Conservation (phyloP, 92 coral and sea anemone genomes). For the Parazoanthus darwini region DNA sequence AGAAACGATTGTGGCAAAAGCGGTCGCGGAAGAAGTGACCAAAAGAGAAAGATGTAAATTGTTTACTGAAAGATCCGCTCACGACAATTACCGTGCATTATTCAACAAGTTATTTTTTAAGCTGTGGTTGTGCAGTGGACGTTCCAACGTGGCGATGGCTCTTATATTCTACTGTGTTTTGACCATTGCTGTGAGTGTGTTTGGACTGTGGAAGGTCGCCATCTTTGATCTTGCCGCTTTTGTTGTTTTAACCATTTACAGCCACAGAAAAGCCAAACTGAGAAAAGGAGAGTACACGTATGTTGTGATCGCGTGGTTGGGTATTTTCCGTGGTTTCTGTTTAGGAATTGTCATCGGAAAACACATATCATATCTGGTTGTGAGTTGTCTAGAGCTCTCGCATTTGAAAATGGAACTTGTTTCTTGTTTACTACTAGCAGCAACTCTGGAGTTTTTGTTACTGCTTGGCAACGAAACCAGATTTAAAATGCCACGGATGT, state of each 20-base stretch:
- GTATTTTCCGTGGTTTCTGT: background rate
- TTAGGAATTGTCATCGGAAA: background rate
- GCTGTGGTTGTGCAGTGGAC: background rate
- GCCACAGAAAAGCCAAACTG: background rate
- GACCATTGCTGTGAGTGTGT: background rate
- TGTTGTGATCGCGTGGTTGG: background rate
- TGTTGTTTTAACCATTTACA: background rate
- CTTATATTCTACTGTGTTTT: background rate
- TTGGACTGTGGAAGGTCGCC: background rate
- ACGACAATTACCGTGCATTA: background rate
- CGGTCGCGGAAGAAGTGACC: background rate
- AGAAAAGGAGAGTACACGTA: background rate
- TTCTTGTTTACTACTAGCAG: background rate
- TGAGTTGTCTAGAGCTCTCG: background rate
- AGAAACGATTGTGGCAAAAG: background rate
- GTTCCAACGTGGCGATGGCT: background rate
- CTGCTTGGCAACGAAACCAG: background rate
- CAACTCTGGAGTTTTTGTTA: background rate
- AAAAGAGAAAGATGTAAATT: background rate
- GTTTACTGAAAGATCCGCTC: background rate
- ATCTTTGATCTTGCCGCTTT: background rate
- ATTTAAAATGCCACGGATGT: background rate
- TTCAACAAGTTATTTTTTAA: background rate
- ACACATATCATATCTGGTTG: background rate
- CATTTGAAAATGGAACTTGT: background rate